phyloP scores from a whole-genome alignment of 2,113 vertebrate species.

The Glareola pratincola region DNA sequence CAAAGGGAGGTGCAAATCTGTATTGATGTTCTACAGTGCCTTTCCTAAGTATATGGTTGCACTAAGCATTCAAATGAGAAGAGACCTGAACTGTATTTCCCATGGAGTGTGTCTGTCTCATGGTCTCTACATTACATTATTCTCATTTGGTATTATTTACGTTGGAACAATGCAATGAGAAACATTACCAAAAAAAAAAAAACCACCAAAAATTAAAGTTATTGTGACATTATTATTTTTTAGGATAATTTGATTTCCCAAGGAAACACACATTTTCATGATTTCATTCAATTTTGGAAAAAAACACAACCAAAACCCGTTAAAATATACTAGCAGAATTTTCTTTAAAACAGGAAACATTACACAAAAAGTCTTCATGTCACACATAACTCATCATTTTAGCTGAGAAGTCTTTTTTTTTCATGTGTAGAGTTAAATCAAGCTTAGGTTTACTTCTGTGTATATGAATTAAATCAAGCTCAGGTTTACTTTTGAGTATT shows the following conservation, averaged over 20 bases:
- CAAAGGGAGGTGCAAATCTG: neutral
- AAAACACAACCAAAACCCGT: accelerated
- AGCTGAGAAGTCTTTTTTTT: neutral
- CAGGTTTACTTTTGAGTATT: neutral
- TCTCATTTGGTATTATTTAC: neutral
- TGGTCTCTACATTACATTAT: neutral
- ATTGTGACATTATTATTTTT: neutral
- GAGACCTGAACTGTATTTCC: neutral
- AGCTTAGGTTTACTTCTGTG: neutral
- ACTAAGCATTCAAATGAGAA: neutral
- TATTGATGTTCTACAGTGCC: neutral
- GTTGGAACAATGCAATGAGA: neutral
- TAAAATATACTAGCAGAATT: neutral
- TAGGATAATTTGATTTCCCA: neutral
- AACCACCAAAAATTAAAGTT: neutral
- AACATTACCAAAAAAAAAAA: neutral
- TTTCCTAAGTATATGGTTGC: neutral
- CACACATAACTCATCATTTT: neutral
- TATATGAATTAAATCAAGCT: neutral
- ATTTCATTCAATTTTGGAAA: neutral
- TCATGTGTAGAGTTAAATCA: neutral
- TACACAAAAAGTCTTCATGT: neutral
- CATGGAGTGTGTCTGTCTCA: neutral
- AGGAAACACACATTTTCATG: neutral
- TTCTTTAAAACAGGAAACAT: neutral